Conservation (phyloP, 2,113 vertebrate genomes). For the Proteles cristata region DNA sequence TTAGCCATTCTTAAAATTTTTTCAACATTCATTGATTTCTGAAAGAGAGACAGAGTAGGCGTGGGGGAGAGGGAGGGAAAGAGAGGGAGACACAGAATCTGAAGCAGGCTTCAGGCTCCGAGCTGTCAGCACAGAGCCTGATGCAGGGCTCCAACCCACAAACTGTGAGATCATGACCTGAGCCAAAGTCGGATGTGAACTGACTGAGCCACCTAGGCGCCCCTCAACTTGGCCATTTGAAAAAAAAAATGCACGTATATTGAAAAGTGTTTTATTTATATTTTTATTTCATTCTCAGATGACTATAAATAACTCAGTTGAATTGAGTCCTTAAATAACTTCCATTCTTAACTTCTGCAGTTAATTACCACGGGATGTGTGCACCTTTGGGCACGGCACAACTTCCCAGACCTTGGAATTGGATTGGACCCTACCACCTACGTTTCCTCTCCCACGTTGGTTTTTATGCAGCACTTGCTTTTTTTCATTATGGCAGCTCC, state of each 20-base stretch:
- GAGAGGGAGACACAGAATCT: too few relatives aligned
- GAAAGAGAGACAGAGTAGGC: too few relatives aligned
- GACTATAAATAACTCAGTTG: background rate
- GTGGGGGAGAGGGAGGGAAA: too few relatives aligned
- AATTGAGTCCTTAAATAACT: background rate
- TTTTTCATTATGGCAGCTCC: background rate
- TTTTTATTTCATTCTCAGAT: background rate
- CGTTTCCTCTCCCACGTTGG: background rate
- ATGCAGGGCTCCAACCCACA: too few relatives aligned
- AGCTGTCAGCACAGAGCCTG: too few relatives aligned
- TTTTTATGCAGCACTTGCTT: background rate
- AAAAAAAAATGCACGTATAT: background rate
- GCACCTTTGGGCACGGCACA: background rate
- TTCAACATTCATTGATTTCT: too few relatives aligned
- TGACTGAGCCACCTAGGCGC: too few relatives aligned
- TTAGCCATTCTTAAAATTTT: background rate
- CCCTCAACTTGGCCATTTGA: background rate
- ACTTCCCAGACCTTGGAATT: background rate
- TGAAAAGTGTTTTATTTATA: conserved; percentile 3
- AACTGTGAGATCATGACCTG: too few relatives aligned
- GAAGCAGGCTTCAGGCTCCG: too few relatives aligned
- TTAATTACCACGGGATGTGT: background rate
- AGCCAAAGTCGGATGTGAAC: too few relatives aligned
- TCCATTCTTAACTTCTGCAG: background rate
- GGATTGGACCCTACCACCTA: background rate